Evolutionary conservation across 2,113 vertebrate genomes (phyloP).

Genomic region (Eolophus roseicapilla): DNA sequence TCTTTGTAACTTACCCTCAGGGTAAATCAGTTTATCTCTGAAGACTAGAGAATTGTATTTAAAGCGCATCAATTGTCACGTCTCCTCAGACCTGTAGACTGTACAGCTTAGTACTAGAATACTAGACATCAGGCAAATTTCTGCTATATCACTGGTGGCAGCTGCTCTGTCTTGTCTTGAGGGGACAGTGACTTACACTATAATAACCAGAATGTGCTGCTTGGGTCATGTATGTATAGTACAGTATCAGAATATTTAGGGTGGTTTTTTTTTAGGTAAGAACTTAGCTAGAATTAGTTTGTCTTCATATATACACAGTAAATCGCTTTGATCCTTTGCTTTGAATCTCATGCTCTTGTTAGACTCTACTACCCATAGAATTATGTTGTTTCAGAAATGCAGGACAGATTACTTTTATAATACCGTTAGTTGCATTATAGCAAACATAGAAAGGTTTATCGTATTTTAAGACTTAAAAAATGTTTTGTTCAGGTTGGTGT

Average conservation of each 20-base stretch:
- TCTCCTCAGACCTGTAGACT: not conserved
- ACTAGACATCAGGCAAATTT: not conserved
- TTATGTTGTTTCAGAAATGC: not conserved
- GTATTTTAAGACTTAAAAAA: conserved; percentile 55
- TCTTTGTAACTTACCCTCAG: not conserved
- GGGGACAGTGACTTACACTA: not conserved
- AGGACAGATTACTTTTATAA: not conserved
- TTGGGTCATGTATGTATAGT: not conserved
- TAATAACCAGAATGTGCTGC: not conserved
- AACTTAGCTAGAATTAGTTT: not conserved
- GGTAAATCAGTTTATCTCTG: not conserved
- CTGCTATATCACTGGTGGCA: not conserved
- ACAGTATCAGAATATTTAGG: not conserved
- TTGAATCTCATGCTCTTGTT: not conserved
- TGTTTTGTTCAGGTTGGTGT: conserved; percentile 77
- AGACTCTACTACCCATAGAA: not conserved
- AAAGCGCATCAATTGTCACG: not conserved
- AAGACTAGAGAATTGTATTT: not conserved
- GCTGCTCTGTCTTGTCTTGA: not conserved
- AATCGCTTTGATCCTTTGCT: not conserved
- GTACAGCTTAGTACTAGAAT: not conserved
- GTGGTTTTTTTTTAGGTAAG: not conserved
- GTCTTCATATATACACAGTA: not conserved
- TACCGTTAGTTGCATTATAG: not conserved
- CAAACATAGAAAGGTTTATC: not conserved